phyloP scores from a whole-genome alignment of 2,888 invertebrate species.

The Glyphotaelius pellucidus region DNA sequence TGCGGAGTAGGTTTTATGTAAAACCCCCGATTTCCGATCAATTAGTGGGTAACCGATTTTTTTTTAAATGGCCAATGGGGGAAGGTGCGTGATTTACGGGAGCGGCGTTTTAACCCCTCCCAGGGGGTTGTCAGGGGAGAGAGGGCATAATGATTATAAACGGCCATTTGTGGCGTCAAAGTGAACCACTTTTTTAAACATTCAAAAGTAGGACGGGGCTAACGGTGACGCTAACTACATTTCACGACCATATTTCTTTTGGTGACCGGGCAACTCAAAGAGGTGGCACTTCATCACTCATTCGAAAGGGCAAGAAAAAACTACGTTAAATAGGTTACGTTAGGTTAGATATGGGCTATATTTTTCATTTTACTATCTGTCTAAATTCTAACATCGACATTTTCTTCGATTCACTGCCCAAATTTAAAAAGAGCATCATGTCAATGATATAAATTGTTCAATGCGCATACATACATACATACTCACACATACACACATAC shows the following conservation, averaged over 20 bases:
- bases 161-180: slow-evolving; percentile 38
- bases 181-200: neutral
- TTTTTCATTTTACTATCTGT: no score
- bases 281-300: no score
- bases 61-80: slow-evolving; percentile 35
- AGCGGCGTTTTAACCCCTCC: neutral
- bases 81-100: slow-evolving; percentile 31
- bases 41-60: slow-evolving; percentile 29
- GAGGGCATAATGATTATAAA: slow-evolving; percentile 24
- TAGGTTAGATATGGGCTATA: no score
- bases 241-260: neutral
- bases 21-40: slow-evolving; percentile 16
- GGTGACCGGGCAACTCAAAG: no score
- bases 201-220: neutral
- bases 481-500: no score
- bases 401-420: no score
- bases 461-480: no score
- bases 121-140: neutral
- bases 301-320: no score
- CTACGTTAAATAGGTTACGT: no score
- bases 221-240: neutral
- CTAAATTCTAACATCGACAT: no score
- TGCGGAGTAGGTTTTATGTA: neutral
- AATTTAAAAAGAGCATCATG: no score
- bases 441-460: no score